Evolutionary conservation across 2,797 vertebrate genomes (phyloP).

Genomic region (Valencia hispanica): DNA sequence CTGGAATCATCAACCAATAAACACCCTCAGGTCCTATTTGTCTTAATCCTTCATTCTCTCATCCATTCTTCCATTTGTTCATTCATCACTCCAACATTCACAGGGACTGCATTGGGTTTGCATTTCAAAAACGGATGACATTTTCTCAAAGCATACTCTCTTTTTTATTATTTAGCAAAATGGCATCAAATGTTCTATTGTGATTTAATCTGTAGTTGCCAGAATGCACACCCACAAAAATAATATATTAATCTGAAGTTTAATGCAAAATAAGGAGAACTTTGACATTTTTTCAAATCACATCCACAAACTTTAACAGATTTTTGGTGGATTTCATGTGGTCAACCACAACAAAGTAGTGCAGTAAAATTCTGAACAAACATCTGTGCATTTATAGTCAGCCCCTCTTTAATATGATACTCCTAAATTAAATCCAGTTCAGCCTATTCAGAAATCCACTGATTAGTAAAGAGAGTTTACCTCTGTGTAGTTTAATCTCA

Average conservation of each 20-base stretch:
- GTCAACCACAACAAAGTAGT: neutral
- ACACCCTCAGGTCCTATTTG: conserved; percentile 56
- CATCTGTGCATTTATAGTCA: neutral
- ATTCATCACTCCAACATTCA: conserved; percentile 25
- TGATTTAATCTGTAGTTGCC: no score
- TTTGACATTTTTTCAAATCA: neutral
- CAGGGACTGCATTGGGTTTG: neutral
- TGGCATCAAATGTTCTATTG: neutral
- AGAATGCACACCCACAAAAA: neutral
- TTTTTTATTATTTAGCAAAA: neutral
- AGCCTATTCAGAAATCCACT: no score
- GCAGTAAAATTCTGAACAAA: neutral
- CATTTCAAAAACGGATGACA: no score
- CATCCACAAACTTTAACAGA: no score
- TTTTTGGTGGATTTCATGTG: neutral
- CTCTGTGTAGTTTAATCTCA: no score
- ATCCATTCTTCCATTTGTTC: conserved; percentile 9
- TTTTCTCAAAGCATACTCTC: neutral
- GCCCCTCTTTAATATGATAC: no score
- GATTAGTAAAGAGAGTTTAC: no score
- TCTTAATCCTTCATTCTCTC: conserved; percentile 53
- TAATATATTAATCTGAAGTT: neutral
- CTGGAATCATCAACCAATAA: conserved; percentile 44
- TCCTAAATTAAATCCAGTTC: no score
- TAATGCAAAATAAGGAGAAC: neutral